Evolutionary conservation across 2,888 invertebrate species (phyloP), one percentile per base, ranked within the genome.

Genomic region (Platycheirus rosarum): DNA sequence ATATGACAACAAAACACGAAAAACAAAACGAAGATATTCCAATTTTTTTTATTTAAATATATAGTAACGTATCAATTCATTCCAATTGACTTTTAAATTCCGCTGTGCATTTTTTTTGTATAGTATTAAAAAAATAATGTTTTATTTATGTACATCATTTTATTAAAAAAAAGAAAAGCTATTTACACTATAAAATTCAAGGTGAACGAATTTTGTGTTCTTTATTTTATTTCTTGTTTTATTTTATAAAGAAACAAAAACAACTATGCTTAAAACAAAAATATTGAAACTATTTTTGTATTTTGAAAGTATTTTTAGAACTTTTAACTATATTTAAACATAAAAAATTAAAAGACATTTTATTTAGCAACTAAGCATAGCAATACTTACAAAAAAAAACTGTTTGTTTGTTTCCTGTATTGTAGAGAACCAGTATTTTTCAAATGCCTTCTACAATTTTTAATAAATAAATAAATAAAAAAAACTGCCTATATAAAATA

Each of bases 41-140:
- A 60, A 65, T 70, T 80, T 80, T 70, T 80, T 80, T 55, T 66
- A 66, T 75, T 80, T 80, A 76, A 65, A 53, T 76, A 60, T 70
- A 66, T 70, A 65, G 65, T 60, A 35, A 79, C 74, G 40, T 70
- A 71, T 48, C 51, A 53, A 82, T 77, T 77, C 82, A 82, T 82
- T 82, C 82, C 82, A 82, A 82, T 82, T 77, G 55, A 76, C 75
- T 66, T 65, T 82, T 46, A 82, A 77, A 82, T 82, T 82, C 82
- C 77, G 76, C 66, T 55, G 62, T 53, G 63, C 71, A 63, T 82
- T 80, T 80, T 63, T 69, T 68, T 82, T 65, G 16, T 76, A 75
- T 65, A 65, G 46, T 49, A 44, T 60, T 71, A 49, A 76, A 66
- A 42, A 66, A 75, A 66, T 57, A 76, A 82, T 77, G 71, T 77